Conservation (phyloP, 2,113 vertebrate species). For the Oryzias javanicus region DNA sequence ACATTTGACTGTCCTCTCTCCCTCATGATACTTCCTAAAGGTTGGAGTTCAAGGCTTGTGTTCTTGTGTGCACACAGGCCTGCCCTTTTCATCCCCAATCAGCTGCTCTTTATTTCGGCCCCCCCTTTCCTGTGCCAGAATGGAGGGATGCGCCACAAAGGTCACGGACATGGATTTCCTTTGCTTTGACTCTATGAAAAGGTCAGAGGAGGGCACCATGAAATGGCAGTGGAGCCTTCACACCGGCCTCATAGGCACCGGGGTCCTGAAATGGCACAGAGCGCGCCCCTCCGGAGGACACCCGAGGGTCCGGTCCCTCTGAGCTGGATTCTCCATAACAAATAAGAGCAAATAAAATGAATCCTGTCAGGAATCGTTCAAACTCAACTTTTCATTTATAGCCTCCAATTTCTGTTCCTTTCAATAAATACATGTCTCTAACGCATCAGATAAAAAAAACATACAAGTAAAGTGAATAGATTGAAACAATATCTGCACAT, state of each 20-base stretch:
- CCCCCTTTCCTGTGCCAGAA: constrained; percentile 48
- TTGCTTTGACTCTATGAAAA: constrained; percentile 77
- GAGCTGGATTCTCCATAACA: background rate
- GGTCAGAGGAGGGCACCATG: constrained; percentile 72
- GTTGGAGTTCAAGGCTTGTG: constrained; percentile 69
- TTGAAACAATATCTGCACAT: too few relatives aligned
- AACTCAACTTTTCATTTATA: too few relatives aligned
- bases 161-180: constrained; percentile 76
- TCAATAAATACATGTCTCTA: too few relatives aligned
- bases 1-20: constrained; percentile 47
- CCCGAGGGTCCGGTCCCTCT: constrained; percentile 7
- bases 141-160: constrained; percentile 67
- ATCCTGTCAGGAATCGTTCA: too few relatives aligned
- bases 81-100: constrained; percentile 76
- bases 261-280: constrained; percentile 55
- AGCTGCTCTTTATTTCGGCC: constrained; percentile 31
- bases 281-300: constrained; percentile 19
- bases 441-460: too few relatives aligned
- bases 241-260: constrained; percentile 35
- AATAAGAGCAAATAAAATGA: background rate
- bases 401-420: too few relatives aligned
- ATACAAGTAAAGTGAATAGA: too few relatives aligned
- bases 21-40: constrained; percentile 60
- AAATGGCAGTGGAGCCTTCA: constrained; percentile 72
- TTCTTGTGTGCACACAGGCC: constrained; percentile 57